phyloP scores from a whole-genome alignment of 2,888 invertebrate genomes.

The Leptura quadrifasciata region DNA sequence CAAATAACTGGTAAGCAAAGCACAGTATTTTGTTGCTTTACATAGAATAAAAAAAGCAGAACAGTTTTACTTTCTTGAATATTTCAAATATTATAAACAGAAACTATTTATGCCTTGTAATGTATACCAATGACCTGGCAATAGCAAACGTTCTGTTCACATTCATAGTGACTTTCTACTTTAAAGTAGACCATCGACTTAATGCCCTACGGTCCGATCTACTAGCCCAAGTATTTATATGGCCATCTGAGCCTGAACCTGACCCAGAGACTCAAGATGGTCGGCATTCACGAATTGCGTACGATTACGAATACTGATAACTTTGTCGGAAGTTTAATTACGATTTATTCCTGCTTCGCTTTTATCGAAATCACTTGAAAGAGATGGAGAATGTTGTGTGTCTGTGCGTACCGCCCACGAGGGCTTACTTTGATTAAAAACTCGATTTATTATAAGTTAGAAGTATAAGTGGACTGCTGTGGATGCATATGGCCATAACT shows the following conservation, averaged over 20 bases:
- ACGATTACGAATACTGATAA: conserved; percentile 25
- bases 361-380: conserved; percentile 30
- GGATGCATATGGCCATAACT: conserved; percentile 9
- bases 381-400: conserved; percentile 13
- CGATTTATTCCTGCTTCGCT: conserved; percentile 12
- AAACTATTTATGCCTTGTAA: background rate
- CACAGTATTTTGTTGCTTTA: background rate
- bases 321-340: conserved; percentile 33
- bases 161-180: conserved; percentile 39
- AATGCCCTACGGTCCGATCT: conserved; percentile 25
- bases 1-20: no score
- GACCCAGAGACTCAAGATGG: conserved; percentile 31
- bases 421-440: conserved; percentile 17
- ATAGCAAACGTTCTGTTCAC: conserved; percentile 13
- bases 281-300: conserved; percentile 27
- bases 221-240: conserved; percentile 26
- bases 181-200: conserved; percentile 38
- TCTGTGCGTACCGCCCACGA: conserved; percentile 14
- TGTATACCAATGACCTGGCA: conserved; percentile 27
- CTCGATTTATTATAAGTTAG: conserved; percentile 9
- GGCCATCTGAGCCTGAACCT: conserved; percentile 33
- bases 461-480: conserved; percentile 1
- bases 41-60: background rate
- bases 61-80: background rate
- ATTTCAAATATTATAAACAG: background rate